Conservation (phyloP, 2,888 invertebrate genomes). For the Microctonus hyperodae region DNA sequence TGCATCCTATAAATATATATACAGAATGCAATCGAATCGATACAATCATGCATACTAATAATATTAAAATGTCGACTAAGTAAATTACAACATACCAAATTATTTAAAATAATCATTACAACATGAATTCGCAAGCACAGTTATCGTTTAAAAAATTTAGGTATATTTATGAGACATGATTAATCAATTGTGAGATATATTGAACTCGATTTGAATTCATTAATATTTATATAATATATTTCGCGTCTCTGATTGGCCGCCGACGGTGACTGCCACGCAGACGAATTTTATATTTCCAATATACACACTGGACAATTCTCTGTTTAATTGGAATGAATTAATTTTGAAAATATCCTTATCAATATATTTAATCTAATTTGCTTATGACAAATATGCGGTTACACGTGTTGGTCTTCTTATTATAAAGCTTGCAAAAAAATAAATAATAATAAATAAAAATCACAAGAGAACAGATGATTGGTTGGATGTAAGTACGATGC, state of each 20-base stretch:
- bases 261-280: background rate
- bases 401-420: background rate
- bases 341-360: slow-evolving; percentile 17
- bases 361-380: background rate
- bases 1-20: slow-evolving; percentile 32
- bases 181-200: background rate
- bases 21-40: slow-evolving; percentile 3
- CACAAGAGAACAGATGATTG: background rate
- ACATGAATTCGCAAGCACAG: background rate
- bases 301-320: background rate
- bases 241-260: background rate
- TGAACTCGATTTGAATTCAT: background rate
- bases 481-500: slow-evolving; percentile 44
- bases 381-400: background rate
- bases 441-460: too few species aligned
- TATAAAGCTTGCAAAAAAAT: background rate
- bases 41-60: slow-evolving; percentile 35
- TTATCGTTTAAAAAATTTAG: background rate
- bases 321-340: slow-evolving; percentile 29
- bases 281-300: background rate
- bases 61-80: slow-evolving; percentile 28
- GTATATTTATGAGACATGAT: background rate
- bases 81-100: slow-evolving; percentile 13
- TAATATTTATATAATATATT: background rate
- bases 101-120: background rate